Evolutionary conservation across 2,888 invertebrate genomes (phyloP), one percentile per base, ranked within the genome.

Genomic region (Nemoura dubitans): DNA sequence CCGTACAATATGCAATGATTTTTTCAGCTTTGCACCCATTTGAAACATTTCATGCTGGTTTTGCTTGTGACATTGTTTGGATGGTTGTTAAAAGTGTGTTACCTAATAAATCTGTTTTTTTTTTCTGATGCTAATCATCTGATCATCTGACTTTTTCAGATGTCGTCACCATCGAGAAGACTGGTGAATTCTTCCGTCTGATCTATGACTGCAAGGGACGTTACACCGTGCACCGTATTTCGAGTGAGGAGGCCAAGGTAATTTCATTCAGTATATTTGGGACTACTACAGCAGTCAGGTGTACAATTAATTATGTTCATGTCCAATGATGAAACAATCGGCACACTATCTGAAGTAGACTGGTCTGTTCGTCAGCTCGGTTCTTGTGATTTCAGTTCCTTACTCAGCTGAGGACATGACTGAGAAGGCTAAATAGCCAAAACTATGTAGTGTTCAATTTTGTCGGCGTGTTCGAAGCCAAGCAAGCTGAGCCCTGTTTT

Each of bases 151-250:
- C 88, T 87, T 86, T 94, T 94, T 2, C 92, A 99, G 99, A 99
- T 96, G 99, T 99, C 88, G 96, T 99, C 89, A 96, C 97, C 87
- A 99, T 99, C 93, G 99, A 99, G 91, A 99, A 98, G 93, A 99
- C 99, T 88, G 97, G 96, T 90, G 99, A 99, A 93, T 95, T 96
- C 92, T 99, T 99, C 96, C 95, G 99, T 89, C 93, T 99, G 89
- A 97, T 99, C 91, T 99, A 99, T 92, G 99, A 99, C 92, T 98
- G 99, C 80, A 99, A 99, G 93, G 99, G 99, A 88, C 95, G 99
- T 90, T 99, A 99, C 93, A 96, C 98, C 89, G 96, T 99, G 89
- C 99, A 99, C 92, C 95, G 99, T 90, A 99, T 99, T 90, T 97
- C 98, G 86, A 95, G 96, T 86, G 98, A 98, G 91, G 99, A 99